Conservation (phyloP, 2,797 vertebrate genomes). For the Macropodus opercularis region DNA sequence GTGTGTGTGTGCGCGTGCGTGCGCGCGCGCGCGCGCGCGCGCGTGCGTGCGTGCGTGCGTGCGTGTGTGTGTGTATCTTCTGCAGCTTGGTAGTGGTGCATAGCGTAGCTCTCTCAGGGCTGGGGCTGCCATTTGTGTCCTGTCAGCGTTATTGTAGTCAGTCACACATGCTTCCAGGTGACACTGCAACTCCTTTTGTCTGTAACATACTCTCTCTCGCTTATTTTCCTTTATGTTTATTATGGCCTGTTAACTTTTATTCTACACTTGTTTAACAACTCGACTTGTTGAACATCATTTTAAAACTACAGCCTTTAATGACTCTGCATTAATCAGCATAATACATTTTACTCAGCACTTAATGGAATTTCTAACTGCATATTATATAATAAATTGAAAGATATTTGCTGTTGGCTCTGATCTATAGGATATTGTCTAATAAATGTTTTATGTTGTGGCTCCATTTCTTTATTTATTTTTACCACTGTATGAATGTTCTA, state of each 20-base stretch:
- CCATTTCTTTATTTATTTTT: not conserved
- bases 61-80: conserved; percentile 5
- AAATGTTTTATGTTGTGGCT: not conserved
- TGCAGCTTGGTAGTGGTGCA: conserved; percentile 32
- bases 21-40: conserved; percentile 2
- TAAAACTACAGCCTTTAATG: too few relatives aligned
- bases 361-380: not conserved
- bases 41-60: conserved; percentile 3
- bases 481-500: not conserved
- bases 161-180: conserved; percentile 36
- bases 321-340: too few relatives aligned
- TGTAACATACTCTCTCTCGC: not conserved
- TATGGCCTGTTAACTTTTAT: too few relatives aligned
- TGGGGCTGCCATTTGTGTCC: conserved; percentile 17
- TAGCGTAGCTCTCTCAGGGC: conserved; percentile 17
- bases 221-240: not conserved
- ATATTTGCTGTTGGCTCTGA: not conserved
- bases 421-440: not conserved
- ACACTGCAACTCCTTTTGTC: conserved; percentile 27
- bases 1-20: conserved; percentile 6
- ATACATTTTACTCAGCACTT: too few relatives aligned
- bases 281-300: too few relatives aligned
- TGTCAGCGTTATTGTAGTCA: conserved; percentile 43
- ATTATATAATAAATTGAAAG: not conserved
- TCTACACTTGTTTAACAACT: too few relatives aligned